Conservation (phyloP, 1,140 invertebrate genomes). For the Geopemphigus sp. region DNA sequence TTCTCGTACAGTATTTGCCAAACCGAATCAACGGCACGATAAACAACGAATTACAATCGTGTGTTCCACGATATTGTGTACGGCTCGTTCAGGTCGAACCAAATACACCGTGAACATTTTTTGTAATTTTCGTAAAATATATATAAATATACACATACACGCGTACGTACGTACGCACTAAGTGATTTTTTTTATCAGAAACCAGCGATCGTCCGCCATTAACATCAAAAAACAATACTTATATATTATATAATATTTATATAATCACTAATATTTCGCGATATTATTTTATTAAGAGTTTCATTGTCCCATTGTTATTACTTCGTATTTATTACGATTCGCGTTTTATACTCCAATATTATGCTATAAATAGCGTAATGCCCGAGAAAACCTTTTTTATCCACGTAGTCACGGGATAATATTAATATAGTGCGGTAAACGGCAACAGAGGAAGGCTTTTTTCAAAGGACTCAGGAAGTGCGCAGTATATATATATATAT, state of each 20-base stretch:
- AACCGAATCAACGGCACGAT: not conserved
- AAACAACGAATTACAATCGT: not conserved
- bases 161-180: too few relatives aligned
- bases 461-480: slow-evolving; percentile 18
- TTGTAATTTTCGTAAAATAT: not conserved
- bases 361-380: not conserved
- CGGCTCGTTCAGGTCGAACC: too few relatives aligned
- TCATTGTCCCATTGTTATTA: too few relatives aligned
- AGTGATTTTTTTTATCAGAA: not conserved
- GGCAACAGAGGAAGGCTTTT: not conserved
- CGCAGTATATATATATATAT: slow-evolving; percentile 14
- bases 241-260: too few relatives aligned
- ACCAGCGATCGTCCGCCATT: too few relatives aligned
- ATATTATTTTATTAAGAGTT: too few relatives aligned
- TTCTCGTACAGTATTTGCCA: not conserved
- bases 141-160: not conserved
- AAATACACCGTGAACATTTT: too few relatives aligned
- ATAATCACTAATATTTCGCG: too few relatives aligned
- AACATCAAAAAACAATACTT: too few relatives aligned
- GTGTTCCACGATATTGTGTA: too few relatives aligned
- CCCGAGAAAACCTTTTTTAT: slow-evolving; percentile 4
- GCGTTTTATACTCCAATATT: not conserved
- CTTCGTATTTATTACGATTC: not conserved
- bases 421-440: slow-evolving; percentile 38
- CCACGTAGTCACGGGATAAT: not conserved